Conservation (phyloP, 2,113 vertebrate genomes). For the Spea multiplicata region DNA sequence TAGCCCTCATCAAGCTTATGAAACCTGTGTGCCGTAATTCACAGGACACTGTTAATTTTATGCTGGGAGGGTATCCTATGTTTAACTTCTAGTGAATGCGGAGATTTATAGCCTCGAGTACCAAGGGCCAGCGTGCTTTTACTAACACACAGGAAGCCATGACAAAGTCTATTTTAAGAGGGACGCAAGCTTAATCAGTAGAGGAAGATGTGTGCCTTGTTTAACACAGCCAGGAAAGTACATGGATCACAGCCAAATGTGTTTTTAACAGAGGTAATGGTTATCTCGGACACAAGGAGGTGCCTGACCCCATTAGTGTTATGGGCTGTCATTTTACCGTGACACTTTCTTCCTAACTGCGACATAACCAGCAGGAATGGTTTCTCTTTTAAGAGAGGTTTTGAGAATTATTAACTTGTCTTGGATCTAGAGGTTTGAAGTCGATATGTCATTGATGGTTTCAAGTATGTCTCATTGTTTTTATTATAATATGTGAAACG, state of each 20-base stretch:
- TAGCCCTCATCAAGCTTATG: not conserved
- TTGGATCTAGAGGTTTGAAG: constrained; percentile 22
- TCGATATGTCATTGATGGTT: not conserved
- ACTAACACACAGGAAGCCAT: constrained; percentile 18
- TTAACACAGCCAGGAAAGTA: constrained; percentile 37
- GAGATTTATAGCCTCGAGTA: constrained; percentile 36
- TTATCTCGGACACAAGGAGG: constrained; percentile 46
- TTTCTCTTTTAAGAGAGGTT: constrained; percentile 18
- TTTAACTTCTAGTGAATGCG: constrained; percentile 34
- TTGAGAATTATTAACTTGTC: constrained; percentile 11
- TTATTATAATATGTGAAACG: not conserved
- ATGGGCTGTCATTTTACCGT: constrained; percentile 8
- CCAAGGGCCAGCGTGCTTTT: constrained; percentile 12
- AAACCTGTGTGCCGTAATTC: constrained; percentile 19
- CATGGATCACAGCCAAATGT: constrained; percentile 43
- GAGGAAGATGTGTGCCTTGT: constrained; percentile 33
- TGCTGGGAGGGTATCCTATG: constrained; percentile 26
- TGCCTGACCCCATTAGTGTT: constrained; percentile 47
- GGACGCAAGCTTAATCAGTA: constrained; percentile 34
- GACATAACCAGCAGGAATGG: constrained; percentile 25
- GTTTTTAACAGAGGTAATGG: constrained; percentile 47
- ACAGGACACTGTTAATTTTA: constrained; percentile 11
- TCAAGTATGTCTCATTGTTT: not conserved
- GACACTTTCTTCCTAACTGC: constrained; percentile 30
- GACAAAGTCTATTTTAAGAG: constrained; percentile 42